phyloP scores from a whole-genome alignment of 92 coral and sea anemone genomes.

The Isaurus tuberculatus region DNA sequence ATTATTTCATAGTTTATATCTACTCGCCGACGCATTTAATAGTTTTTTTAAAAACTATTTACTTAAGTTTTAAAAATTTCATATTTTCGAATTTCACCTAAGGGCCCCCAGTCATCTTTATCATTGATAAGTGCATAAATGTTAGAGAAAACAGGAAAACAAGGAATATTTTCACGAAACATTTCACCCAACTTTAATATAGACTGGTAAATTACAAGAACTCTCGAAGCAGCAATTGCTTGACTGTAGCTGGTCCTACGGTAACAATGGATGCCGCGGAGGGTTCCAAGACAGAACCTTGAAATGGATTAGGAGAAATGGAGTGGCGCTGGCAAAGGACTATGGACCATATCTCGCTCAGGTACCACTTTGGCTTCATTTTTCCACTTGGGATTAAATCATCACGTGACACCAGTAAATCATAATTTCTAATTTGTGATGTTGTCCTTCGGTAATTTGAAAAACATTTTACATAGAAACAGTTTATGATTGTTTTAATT shows the following conservation, averaged over 20 bases:
- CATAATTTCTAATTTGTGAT: neutral
- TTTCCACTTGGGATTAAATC: neutral
- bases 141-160: too few relatives aligned
- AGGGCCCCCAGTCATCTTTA: too few relatives aligned
- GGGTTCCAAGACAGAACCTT: slow-evolving; percentile 90
- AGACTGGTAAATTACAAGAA: slow-evolving; percentile 84
- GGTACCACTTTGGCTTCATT: slow-evolving; percentile 36
- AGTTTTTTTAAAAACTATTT: too few relatives aligned
- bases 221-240: slow-evolving; percentile 90
- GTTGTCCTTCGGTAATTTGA: too few relatives aligned
- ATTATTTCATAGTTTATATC: too few relatives aligned
- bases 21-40: too few relatives aligned
- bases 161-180: neutral
- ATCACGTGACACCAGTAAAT: neutral
- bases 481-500: too few relatives aligned
- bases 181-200: neutral
- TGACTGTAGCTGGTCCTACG: slow-evolving; percentile 92
- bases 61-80: too few relatives aligned
- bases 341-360: slow-evolving; percentile 96
- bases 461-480: too few relatives aligned
- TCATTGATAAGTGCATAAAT: too few relatives aligned
- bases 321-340: slow-evolving; percentile 80
- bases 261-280: slow-evolving; percentile 96
- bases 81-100: too few relatives aligned
- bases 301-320: slow-evolving; percentile 83